Percentiles rank a stretch among this genome's conserved stretches.
Evolutionary conservation across 2,888 invertebrate species (phyloP).

Genomic region (Drosophila demipolita): DNA sequence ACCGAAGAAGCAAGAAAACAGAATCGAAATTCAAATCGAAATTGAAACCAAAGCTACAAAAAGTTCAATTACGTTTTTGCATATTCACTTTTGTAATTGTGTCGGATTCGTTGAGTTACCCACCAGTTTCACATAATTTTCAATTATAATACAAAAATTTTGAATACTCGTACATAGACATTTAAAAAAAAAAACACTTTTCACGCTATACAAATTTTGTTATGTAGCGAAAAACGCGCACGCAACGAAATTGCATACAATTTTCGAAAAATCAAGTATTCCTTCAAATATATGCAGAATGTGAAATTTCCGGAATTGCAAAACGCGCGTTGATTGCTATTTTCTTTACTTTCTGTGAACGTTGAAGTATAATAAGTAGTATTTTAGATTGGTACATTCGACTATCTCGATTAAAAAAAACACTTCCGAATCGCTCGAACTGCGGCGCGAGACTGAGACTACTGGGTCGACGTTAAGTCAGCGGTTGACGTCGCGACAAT

Average conservation of each 20-base stretch:
- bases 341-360: neutral
- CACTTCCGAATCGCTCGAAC: conserved; percentile 81
- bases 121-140: conserved; percentile 54
- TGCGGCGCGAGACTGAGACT: conserved; percentile 77
- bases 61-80: conserved; percentile 62
- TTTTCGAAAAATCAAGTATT: conserved; percentile 33
- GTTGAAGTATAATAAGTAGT: conserved; percentile 3
- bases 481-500: conserved; percentile 24
- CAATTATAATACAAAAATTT: conserved; percentile 21
- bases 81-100: conserved; percentile 49
- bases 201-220: conserved; percentile 6
- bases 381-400: conserved; percentile 25
- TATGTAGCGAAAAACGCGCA: conserved; percentile 22
- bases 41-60: conserved; percentile 64
- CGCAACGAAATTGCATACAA: conserved; percentile 29
- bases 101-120: conserved; percentile 33
- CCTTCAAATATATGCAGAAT: conserved; percentile 26
- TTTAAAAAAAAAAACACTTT: conserved; percentile 25
- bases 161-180: neutral
- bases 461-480: conserved; percentile 69
- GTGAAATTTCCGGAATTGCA: conserved; percentile 50
- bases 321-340: conserved; percentile 59
- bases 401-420: conserved; percentile 38
- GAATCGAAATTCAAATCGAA: conserved; percentile 21
- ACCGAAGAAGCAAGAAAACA: neutral